Conservation (phyloP, 1,140 invertebrate species). For the Drosophila triauraria region DNA sequence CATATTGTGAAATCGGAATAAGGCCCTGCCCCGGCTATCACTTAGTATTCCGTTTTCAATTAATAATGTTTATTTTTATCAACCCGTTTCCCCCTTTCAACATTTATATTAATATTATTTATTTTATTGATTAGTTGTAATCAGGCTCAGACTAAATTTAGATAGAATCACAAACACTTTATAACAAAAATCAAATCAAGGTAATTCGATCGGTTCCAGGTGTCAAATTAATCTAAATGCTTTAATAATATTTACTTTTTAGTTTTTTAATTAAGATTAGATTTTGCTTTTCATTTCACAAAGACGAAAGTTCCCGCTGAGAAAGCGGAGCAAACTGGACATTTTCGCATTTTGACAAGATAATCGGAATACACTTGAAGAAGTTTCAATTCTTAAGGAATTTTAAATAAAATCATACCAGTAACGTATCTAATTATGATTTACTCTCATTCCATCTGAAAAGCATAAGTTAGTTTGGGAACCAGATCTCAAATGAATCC, state of each 20-base stretch:
- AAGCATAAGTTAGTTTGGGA: too few species aligned
- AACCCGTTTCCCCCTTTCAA: too few species aligned
- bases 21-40: too few species aligned
- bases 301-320: not conserved
- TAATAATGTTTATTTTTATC: too few species aligned
- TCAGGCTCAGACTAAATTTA: not conserved
- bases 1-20: too few species aligned
- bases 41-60: too few species aligned
- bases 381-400: not conserved
- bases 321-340: conserved; percentile 1
- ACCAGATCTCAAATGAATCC: too few species aligned
- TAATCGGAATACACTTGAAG: not conserved
- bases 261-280: conserved; percentile 1
- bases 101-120: too few species aligned
- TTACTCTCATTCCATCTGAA: too few species aligned
- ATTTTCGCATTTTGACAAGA: not conserved
- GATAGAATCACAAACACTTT: not conserved
- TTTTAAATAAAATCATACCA: too few species aligned
- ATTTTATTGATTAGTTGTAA: too few species aligned
- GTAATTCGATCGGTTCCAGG: not conserved
- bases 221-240: not conserved
- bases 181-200: not conserved
- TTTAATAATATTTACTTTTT: not conserved
- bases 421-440: too few species aligned
- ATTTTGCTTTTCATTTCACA: conserved; percentile 2